These are phyloP conservation scores for Corydoras maculifer DNA, from an alignment of 2,113 vertebrate genomes.

Conservation along the genomic window DNA sequence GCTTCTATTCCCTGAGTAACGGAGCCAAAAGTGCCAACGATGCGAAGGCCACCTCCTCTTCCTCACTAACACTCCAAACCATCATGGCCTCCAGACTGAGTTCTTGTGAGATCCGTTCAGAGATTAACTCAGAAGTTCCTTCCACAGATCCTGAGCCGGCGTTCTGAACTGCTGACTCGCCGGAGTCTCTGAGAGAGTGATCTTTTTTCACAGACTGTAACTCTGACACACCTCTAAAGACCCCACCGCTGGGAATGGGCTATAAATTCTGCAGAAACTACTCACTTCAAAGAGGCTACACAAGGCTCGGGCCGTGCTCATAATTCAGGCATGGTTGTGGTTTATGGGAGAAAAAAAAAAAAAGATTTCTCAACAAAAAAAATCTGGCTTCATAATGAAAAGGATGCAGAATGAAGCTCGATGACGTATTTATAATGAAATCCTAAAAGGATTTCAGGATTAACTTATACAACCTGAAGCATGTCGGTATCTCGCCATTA, in stretches of 20 bases:
- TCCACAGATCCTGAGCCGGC: slow-evolving; percentile 9
- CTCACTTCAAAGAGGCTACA: slow-evolving; percentile 1
- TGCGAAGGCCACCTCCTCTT: background rate
- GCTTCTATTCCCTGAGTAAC: background rate
- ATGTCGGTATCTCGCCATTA: too few species aligned
- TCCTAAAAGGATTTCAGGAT: too few species aligned
- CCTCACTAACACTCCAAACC: slow-evolving; percentile 16
- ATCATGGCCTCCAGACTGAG: slow-evolving; percentile 15
- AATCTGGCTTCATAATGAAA: too few species aligned
- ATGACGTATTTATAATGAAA: too few species aligned
- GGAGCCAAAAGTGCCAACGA: background rate
- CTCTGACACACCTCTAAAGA: slow-evolving; percentile 27
- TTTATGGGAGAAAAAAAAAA: background rate
- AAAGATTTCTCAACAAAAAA: too few species aligned
- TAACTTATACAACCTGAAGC: too few species aligned
- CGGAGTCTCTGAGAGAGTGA: slow-evolving; percentile 1
- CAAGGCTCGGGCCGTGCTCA: background rate
- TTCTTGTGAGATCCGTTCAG: slow-evolving; percentile 8
- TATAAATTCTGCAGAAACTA: slow-evolving; percentile 13
- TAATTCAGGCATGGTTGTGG: background rate
- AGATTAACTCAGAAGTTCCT: slow-evolving; percentile 11
- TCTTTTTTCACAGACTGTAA: slow-evolving; percentile 30
- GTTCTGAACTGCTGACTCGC: slow-evolving; percentile 25
- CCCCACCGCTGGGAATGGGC: slow-evolving; percentile 4
- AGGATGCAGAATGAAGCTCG: too few species aligned